Conservation (phyloP, 2,888 invertebrate species). For the Thera britannica region DNA sequence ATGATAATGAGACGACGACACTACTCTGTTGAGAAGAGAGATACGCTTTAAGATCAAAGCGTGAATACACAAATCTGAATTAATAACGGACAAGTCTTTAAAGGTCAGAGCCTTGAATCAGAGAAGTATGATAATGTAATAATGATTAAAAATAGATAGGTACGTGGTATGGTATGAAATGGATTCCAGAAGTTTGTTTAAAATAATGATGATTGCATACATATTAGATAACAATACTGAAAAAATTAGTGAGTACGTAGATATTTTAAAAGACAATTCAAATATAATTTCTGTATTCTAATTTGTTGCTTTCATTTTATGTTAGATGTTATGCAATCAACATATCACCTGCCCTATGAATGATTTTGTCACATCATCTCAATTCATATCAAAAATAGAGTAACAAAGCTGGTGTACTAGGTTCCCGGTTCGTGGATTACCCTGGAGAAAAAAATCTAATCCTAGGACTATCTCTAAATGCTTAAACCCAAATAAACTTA, state of each 20-base stretch:
- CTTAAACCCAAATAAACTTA: constrained; percentile 32
- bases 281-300: constrained; percentile 18
- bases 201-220: constrained; percentile 66
- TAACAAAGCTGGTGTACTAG: constrained; percentile 38
- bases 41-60: constrained; percentile 23
- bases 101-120: constrained; percentile 51
- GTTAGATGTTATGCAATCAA: constrained; percentile 59
- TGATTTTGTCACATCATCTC: constrained; percentile 47
- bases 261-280: not conserved
- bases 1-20: constrained; percentile 18
- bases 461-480: constrained; percentile 30
- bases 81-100: constrained; percentile 34
- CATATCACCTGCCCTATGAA: constrained; percentile 65
- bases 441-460: constrained; percentile 36
- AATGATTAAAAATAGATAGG: constrained; percentile 38
- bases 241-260: constrained; percentile 22
- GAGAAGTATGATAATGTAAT: constrained; percentile 44
- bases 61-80: constrained; percentile 32
- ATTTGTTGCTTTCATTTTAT: constrained; percentile 39
- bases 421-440: constrained; percentile 42
- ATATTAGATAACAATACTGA: constrained; percentile 49
- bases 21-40: constrained; percentile 19
- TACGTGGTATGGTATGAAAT: constrained; percentile 38
- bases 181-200: constrained; percentile 39
- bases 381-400: constrained; percentile 39